A percentile compares a stretch with the other conserved stretches of the same genome.
Conservation (phyloP, 2,113 vertebrate genomes). For the Nibea albiflora region DNA sequence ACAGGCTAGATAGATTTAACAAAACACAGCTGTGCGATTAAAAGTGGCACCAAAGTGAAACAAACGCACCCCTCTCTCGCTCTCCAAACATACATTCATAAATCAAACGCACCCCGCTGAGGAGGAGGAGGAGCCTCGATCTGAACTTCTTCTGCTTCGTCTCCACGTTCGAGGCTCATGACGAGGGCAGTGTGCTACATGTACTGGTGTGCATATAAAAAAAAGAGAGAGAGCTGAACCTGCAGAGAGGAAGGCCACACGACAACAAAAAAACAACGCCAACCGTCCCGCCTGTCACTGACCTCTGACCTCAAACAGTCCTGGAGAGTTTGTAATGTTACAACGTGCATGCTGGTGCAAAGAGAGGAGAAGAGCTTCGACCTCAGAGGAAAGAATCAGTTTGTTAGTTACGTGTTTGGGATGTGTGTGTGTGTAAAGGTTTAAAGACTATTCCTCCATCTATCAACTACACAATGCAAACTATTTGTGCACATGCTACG, state of each 20-base stretch:
- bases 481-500: constrained; percentile 34
- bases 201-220: constrained; percentile 54
- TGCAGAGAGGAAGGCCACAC: constrained; percentile 46
- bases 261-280: neutral
- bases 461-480: neutral
- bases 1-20: constrained; percentile 5
- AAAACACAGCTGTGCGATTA: constrained; percentile 35
- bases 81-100: constrained; percentile 39
- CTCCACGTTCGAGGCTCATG: neutral
- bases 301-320: neutral
- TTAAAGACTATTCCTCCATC: neutral
- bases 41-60: constrained; percentile 61
- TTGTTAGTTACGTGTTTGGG: neutral
- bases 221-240: neutral
- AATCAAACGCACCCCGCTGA: neutral
- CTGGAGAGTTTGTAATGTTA: neutral
- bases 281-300: neutral
- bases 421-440: neutral
- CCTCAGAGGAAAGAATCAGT: constrained; percentile 16
- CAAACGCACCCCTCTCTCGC: too few relatives aligned
- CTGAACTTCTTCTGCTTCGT: neutral
- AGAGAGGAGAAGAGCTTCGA: constrained; percentile 28
- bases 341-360: constrained; percentile 57
- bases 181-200: constrained; percentile 72
- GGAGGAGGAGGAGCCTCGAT: neutral